phyloP scores from a whole-genome alignment of 2,113 vertebrate genomes.

The Deroptyus accipitrinus region DNA sequence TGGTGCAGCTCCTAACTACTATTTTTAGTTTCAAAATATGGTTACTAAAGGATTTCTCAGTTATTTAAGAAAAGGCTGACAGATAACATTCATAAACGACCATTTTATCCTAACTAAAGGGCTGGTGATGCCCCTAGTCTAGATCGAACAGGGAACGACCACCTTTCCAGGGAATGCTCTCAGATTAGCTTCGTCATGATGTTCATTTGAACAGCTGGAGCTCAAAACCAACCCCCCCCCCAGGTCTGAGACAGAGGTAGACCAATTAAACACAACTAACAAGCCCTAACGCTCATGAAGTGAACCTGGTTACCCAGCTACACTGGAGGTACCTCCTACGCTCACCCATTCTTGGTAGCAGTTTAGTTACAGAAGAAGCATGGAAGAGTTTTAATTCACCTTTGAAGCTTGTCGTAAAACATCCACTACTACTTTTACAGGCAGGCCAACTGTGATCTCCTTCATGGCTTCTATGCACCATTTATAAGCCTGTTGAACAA shows the following conservation, averaged over 20 bases:
- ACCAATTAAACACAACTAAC: neutral
- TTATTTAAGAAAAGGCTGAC: neutral
- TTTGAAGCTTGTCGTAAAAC: slow-evolving; percentile 97
- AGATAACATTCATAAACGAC: neutral
- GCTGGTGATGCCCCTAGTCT: neutral
- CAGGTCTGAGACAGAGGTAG: neutral
- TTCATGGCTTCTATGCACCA: slow-evolving; percentile 99
- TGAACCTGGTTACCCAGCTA: neutral
- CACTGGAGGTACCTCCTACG: neutral
- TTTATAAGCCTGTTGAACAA: slow-evolving; percentile 86
- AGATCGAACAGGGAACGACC: too few relatives aligned
- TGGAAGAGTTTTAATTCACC: slow-evolving; percentile 70
- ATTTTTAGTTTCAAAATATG: rapidly evolving
- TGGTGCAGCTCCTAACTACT: rapidly evolving
- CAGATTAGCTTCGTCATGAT: neutral
- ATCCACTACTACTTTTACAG: slow-evolving; percentile 96
- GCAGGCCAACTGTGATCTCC: slow-evolving; percentile 92
- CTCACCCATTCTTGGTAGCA: neutral
- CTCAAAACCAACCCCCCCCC: neutral
- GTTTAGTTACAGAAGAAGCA: neutral
- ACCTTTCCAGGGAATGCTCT: neutral
- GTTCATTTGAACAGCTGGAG: neutral
- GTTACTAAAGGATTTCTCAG: neutral
- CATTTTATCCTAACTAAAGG: neutral
- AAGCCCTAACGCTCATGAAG: neutral